phyloP scores from a whole-genome alignment of 2,113 vertebrate species.

The Cnemophilus loriae region DNA sequence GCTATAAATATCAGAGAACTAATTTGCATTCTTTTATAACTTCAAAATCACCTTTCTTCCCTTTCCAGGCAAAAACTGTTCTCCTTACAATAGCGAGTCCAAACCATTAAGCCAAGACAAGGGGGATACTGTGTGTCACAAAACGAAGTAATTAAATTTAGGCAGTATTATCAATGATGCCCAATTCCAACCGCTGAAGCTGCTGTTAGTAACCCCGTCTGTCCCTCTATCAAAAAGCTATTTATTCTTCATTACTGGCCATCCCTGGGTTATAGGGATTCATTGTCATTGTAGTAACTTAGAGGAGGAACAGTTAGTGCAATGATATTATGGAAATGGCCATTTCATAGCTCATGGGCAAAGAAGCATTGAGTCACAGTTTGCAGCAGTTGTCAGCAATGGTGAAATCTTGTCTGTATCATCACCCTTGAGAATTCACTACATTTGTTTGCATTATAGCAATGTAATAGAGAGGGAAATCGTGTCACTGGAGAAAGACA shows the following conservation, averaged over 20 bases:
- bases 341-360: constrained; percentile 19
- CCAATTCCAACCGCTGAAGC: neutral
- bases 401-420: neutral
- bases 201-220: constrained; percentile 20
- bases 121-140: constrained; percentile 8
- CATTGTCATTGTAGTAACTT: constrained; percentile 39
- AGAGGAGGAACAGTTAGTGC: neutral
- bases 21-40: neutral
- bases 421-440: neutral
- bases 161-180: constrained; percentile 12
- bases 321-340: constrained; percentile 32
- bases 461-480: neutral
- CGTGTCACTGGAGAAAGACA: neutral
- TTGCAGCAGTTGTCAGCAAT: neutral
- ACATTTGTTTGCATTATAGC: neutral
- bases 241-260: constrained; percentile 52
- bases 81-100: neutral
- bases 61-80: neutral
- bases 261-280: constrained; percentile 19
- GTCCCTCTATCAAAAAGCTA: constrained; percentile 49
- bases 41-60: constrained; percentile 32
- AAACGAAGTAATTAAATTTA: constrained; percentile 45
- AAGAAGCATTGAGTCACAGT: neutral
- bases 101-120: constrained; percentile 41
- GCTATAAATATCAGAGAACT: neutral